Conservation (phyloP, 2,113 vertebrate genomes). For the Pogonocichla stellata region DNA sequence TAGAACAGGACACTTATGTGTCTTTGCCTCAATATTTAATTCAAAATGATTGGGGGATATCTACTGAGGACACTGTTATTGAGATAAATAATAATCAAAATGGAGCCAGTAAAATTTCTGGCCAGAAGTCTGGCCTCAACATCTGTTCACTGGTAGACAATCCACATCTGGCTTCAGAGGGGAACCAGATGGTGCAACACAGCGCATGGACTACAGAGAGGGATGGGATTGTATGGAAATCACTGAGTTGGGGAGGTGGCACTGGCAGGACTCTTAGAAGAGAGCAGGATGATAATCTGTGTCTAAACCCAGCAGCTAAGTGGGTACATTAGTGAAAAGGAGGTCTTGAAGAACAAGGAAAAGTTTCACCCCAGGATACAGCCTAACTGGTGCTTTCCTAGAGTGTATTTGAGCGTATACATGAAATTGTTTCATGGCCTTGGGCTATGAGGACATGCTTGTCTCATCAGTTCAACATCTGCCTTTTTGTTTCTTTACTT, state of each 20-base stretch:
- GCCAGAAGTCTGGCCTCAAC: not conserved
- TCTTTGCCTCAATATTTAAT: not conserved
- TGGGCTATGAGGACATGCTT: not conserved
- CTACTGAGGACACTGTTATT: not conserved
- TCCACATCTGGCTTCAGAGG: not conserved
- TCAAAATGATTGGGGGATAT: not conserved
- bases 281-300: not conserved
- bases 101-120: not conserved
- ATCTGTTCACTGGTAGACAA: not conserved
- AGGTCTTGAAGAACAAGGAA: not conserved
- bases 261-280: not conserved
- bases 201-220: not conserved
- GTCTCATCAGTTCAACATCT: not conserved
- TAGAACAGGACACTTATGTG: not conserved
- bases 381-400: not conserved
- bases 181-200: not conserved
- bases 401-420: not conserved
- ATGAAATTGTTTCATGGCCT: not conserved
- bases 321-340: not conserved
- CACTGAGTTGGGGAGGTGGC: accelerated
- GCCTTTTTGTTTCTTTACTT: not conserved
- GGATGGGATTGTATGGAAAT: not conserved
- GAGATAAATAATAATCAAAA: not conserved
- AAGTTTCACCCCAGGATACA: not conserved
- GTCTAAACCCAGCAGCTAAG: not conserved